Conservation (phyloP, 1,140 invertebrate species). For the Danaus melanippus region DNA sequence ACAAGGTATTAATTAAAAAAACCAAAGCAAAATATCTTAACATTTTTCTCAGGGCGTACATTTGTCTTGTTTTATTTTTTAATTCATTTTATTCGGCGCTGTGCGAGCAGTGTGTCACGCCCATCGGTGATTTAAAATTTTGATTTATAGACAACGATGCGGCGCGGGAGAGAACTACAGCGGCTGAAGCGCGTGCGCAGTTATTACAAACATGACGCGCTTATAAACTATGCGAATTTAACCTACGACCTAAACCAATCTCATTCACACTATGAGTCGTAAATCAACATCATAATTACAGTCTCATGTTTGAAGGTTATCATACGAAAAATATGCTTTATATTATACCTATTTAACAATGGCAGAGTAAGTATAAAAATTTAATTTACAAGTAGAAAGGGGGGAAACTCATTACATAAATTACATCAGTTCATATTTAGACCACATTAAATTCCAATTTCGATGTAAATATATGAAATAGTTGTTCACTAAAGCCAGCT, state of each 20-base stretch:
- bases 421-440: no score
- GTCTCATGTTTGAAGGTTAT: no score
- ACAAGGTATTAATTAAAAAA: slow-evolving; percentile 73
- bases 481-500: slow-evolving; percentile 35
- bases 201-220: slow-evolving; percentile 69
- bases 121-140: slow-evolving; percentile 71
- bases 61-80: slow-evolving; percentile 63
- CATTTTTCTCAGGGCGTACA: slow-evolving; percentile 65
- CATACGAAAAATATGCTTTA: no score
- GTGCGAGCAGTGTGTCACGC: slow-evolving; percentile 49
- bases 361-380: no score
- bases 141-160: slow-evolving; percentile 61
- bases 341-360: no score
- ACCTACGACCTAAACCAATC: slow-evolving; percentile 36
- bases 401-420: no score
- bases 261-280: slow-evolving; percentile 25
- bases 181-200: slow-evolving; percentile 30
- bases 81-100: slow-evolving; percentile 69
- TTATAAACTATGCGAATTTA: slow-evolving; percentile 63
- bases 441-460: slow-evolving; percentile 14
- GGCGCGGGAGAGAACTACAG: slow-evolving; percentile 33
- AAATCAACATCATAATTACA: no score
- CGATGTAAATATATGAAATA: slow-evolving; percentile 37
- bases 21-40: slow-evolving; percentile 66
- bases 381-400: no score